phyloP scores from a whole-genome alignment of 37 sponge, comb jelly and placozoan species.

The Spongilla lacustris region DNA sequence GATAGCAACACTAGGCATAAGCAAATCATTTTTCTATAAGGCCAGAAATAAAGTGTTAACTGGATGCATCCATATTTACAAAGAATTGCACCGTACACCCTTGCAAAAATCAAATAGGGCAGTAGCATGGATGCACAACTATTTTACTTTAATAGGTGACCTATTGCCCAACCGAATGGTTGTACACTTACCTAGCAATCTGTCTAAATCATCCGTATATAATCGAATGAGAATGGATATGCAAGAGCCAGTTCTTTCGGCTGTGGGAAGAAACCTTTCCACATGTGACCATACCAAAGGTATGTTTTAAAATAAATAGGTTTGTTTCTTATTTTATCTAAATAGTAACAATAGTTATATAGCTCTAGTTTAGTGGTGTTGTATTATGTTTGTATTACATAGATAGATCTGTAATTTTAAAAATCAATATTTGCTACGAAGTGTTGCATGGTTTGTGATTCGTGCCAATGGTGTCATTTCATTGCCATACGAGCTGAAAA shows the following conservation, averaged over 20 bases:
- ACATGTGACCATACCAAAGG: not conserved
- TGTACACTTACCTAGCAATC: constrained; percentile 3
- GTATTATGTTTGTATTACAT: not conserved
- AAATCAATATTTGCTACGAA: not conserved
- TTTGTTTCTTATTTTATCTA: not conserved
- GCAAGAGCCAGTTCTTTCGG: not conserved
- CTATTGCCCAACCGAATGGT: constrained; percentile 1
- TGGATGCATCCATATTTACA: constrained; percentile 1
- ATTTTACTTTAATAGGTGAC: not conserved
- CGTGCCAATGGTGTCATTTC: not conserved
- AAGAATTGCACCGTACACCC: not conserved
- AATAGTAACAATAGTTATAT: not conserved
- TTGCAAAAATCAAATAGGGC: constrained; percentile 2
- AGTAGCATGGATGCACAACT: not conserved
- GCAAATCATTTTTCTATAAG: not conserved
- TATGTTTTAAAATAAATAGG: not conserved
- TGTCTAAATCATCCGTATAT: not conserved
- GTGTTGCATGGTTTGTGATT: not conserved
- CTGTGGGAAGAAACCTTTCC: constrained; percentile 1
- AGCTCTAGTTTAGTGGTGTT: not conserved
- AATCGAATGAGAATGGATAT: not conserved
- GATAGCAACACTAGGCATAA: constrained; percentile 1
- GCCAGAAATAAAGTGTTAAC: not conserved
- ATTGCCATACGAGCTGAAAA: not conserved
- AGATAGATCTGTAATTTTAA: not conserved